Evolutionary conservation across 2,797 vertebrate genomes (phyloP), one percentile per base, ranked within the genome.

Genomic region (Myotis planiceps): DNA sequence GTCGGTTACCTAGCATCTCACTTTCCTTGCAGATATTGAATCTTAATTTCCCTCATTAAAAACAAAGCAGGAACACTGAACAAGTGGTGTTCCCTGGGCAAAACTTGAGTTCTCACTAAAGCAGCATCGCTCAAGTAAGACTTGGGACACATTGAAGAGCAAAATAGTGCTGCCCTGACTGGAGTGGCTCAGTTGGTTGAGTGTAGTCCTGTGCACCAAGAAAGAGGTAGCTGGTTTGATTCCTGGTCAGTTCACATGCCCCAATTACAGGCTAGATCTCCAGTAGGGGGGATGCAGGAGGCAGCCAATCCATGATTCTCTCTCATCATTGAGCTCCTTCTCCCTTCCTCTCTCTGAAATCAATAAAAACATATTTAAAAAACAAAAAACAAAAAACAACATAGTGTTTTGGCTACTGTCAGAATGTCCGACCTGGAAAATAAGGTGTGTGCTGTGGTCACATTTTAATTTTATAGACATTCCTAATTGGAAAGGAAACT

Each of bases 31-130:
- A 88, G 88, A 86, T 92, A 93, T 16, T 16, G 68, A 87, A 42
- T n/a, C 94, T 91, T 25, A 66, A 29, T 93, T 95, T 53, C 71
- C 92, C 92, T 97, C 82, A 1, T 83, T 94, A 86, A 66, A 90
- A 95, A 72, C 16, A 5, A 92, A 83, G 86, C 0, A 1, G 51
- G 3, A 60, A 9, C 5, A 53, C 2, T 2, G 13, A 86, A 15
- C 0, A 0, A 72, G 29, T 0, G 51, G n/a, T 2, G 1, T 19
- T 16, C 2, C 10, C 25, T 18, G 66, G 79, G 18, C 47, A 45
- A 55, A 51, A 5, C 37, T 51, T 42, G 13, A 18, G 3, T 9
- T 42, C 53, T 37, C 69, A 4, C 9, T 25, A 58, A 78, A 78
- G 84, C n/a, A n/a, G 27, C 37, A 2, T 21, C n/a, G 27, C 34